phyloP scores from a whole-genome alignment of 2,113 vertebrate genomes.

The Coptodon rendalli region DNA sequence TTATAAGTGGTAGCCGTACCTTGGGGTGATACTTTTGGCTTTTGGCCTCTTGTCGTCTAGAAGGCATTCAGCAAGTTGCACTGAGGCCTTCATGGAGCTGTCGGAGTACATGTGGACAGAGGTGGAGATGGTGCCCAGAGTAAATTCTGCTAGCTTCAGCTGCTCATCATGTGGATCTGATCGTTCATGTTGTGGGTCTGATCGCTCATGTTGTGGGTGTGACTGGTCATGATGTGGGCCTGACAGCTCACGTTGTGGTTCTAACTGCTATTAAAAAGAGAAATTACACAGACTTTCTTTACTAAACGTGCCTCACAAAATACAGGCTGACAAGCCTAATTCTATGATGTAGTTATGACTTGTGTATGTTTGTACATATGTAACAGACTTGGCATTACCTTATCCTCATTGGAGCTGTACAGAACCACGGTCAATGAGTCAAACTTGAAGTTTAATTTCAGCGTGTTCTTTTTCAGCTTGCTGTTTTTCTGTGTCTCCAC shows the following conservation, averaged over 20 bases:
- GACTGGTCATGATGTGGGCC: conserved; percentile 75
- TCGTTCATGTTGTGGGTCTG: conserved; percentile 75
- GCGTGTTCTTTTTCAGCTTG: conserved; percentile 77
- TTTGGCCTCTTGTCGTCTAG: conserved; percentile 89
- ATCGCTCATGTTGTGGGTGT: conserved; percentile 75
- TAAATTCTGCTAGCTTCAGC: conserved; percentile 88
- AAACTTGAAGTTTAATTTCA: conserved; percentile 87
- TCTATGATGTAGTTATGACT: not conserved
- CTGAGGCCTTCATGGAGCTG: conserved; percentile 81
- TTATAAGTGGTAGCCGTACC: conserved; percentile 59
- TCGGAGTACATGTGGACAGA: conserved; percentile 85
- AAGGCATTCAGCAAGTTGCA: conserved; percentile 83
- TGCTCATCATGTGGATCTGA: conserved; percentile 76
- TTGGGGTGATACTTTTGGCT: conserved; percentile 84
- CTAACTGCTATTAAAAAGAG: conserved; percentile 33
- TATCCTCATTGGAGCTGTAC: conserved; percentile 74
- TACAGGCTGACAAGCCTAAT: not conserved
- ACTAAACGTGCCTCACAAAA: not conserved
- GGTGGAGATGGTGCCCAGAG: conserved; percentile 85
- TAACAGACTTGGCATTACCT: conserved; percentile 62
- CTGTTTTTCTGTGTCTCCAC: conserved; percentile 80
- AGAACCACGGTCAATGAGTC: conserved; percentile 87
- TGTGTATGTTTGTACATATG: not conserved
- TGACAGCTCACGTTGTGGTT: conserved; percentile 67
- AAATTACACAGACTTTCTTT: not conserved